phyloP scores from a whole-genome alignment of 2,113 vertebrate genomes.

The Erpornis zantholeuca region DNA sequence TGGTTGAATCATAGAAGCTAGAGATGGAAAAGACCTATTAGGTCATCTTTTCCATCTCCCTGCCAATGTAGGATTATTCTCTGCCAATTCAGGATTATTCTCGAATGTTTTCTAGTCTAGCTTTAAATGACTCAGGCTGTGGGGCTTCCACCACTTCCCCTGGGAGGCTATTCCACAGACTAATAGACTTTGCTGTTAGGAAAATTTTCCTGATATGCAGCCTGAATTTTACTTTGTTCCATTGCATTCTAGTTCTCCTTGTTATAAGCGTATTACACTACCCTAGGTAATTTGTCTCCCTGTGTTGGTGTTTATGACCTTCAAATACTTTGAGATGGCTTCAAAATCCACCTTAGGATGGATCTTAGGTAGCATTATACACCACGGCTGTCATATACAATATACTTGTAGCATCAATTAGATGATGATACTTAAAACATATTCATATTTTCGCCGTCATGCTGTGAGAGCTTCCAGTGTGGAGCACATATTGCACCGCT shows the following conservation, averaged over 20 bases:
- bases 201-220: conserved; percentile 55
- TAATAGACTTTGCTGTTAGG: conserved; percentile 40
- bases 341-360: conserved; percentile 35
- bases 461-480: background rate
- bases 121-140: conserved; percentile 65
- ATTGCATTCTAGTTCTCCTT: background rate
- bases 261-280: conserved; percentile 1
- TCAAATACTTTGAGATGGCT: conserved; percentile 36
- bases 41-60: conserved; percentile 66
- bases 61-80: conserved; percentile 50
- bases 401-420: background rate
- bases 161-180: conserved; percentile 40
- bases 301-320: conserved; percentile 51
- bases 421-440: background rate
- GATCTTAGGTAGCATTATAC: background rate
- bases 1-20: conserved; percentile 56
- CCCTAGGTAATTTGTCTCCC: conserved; percentile 30
- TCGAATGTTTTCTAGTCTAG: conserved; percentile 67
- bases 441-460: background rate
- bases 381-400: background rate
- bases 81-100: conserved; percentile 69
- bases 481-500: background rate
- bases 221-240: conserved; percentile 55
- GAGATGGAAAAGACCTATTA: conserved; percentile 66
- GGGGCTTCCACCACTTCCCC: conserved; percentile 60